Evolutionary conservation across 2,113 vertebrate genomes (phyloP), one percentile per base, ranked within the genome.

Genomic region (Tringa solitaria): DNA sequence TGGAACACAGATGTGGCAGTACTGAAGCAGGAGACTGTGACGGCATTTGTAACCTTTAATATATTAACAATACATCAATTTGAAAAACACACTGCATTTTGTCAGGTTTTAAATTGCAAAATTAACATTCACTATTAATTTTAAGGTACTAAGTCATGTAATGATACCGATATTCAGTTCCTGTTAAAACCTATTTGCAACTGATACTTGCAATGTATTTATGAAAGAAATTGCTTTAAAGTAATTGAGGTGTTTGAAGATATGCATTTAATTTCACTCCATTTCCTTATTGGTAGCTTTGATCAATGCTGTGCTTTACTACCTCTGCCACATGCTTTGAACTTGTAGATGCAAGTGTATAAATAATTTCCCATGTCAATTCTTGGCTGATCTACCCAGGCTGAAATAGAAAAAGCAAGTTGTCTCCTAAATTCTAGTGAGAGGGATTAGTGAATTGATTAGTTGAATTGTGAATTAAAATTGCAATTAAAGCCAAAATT

Each of bases 401-500:
- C 46, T 84, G 64, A 85, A 93, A 67, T 76, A 74, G 33, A 57
- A 90, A 94, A 94, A 86, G 69, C 63, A 89, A 95, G 78, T 82
- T 79, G 84, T 93, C 78, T 94, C 67, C 81, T 92, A 78, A 90
- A 90, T 92, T 63, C 43, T 70, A 41, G 73, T 89, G 84, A 83
- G 51, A 50, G 69, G 77, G 79, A 88, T 93, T 84, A 96, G 33
- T 41, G 78, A 78, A 92, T 95, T 94, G 93, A 95, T 97, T 93
- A 81, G 63, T 96, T 96, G 95, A 92, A 92, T 92, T 89, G 74
- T 73, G 92, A 94, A 94, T 95, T 95, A 64, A 95, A 97, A 83
- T 85, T 81, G 84, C 77, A 91, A 94, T 93, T 75, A 59, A 82
- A 91, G 45, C 76, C 13, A 81, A 89, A 96, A 84, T 73, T 79